Conservation (phyloP, 2,797 vertebrate genomes). For the Capromys pilorides region DNA sequence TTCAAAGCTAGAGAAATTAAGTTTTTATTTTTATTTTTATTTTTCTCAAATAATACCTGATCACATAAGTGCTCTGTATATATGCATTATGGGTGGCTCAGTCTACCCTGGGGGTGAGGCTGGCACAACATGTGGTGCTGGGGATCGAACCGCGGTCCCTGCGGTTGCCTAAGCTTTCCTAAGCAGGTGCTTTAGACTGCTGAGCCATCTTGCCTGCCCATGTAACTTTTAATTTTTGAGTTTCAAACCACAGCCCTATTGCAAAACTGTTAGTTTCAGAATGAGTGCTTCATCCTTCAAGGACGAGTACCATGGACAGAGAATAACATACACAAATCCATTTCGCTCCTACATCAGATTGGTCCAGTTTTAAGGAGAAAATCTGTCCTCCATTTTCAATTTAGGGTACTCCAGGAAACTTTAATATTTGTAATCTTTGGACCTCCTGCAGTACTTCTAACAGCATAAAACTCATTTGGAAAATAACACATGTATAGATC, state of each 20-base stretch:
- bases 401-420: not conserved
- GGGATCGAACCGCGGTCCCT: no score
- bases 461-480: not conserved
- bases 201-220: no score
- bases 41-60: conserved; percentile 2
- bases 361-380: conserved; percentile 21
- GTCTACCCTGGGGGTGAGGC: no score
- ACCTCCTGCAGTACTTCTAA: not conserved
- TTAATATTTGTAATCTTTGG: not conserved
- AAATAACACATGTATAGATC: not conserved
- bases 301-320: not conserved
- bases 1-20: not conserved
- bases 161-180: no score
- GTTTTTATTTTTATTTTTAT: not conserved
- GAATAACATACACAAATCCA: not conserved
- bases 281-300: not conserved
- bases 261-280: not conserved
- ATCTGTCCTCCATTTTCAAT: conserved; percentile 21
- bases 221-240: conserved; percentile 8
- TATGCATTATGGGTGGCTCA: no score
- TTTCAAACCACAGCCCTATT: not conserved
- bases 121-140: no score
- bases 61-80: not conserved
- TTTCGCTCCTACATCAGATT: not conserved
- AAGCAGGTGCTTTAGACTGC: no score